Evolutionary conservation across 2,797 vertebrate genomes (phyloP), one percentile per base, ranked within the genome.

Genomic region (Anguilla obscura): DNA sequence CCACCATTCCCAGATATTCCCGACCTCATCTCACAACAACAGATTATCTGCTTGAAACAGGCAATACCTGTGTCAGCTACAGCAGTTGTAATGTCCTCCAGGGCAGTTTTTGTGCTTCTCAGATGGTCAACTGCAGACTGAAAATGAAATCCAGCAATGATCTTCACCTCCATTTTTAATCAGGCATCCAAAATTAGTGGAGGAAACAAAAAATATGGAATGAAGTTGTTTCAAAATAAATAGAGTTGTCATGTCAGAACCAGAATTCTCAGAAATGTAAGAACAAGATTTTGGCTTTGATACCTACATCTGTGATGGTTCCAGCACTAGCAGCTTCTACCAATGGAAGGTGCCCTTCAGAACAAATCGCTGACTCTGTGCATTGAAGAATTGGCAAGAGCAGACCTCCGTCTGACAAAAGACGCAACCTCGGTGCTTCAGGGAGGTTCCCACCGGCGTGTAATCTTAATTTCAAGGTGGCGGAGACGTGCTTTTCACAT

Each of bases 351-450:
- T 60, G 58, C 66, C 85, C 87, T 85, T 90, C 80, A 58, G 92
- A 87, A 87, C 88, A 36, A 86, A 89, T 82, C 89, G 27, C 21
- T 87, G 74, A 30, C 30, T 87, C 87, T 89, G 87, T 88, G 86
- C 83, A 84, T 87, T 88, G 30, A 91, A 88, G 88, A 88, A 60
- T 63, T 89, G 36, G 86, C 88, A 85, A 79, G 36, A n/a, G 90
- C 90, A 18, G 48, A 54, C 91, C 91, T 91, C 87, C 21, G 85
- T 89, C 86, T 85, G 88, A 85, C 90, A 89, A 24, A 89, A 87
- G 85, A 89, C 79, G 86, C 89, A 92, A 89, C 83, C 90, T 85
- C 89, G 88, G 82, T 88, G 85, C 63, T 88, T 86, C 71, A 88
- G 88, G 82, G 87, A 18, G 76, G 82, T 88, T 90, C 14, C 85